phyloP scores from a whole-genome alignment of 2,888 invertebrate genomes.

The Cerastis leucographa region DNA sequence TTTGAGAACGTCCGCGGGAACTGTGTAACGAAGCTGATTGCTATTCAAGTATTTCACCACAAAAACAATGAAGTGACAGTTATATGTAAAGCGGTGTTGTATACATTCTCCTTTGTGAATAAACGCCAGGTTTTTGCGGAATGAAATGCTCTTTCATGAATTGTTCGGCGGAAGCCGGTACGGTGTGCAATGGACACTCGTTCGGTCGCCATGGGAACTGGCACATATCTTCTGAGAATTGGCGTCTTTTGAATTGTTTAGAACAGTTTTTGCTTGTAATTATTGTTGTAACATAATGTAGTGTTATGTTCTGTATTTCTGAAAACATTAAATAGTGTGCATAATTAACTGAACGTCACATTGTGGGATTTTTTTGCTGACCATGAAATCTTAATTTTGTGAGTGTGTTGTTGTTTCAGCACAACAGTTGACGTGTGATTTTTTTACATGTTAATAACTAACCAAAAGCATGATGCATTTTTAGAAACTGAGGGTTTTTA shows the following conservation, averaged over 20 bases:
- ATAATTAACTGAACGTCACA: not conserved
- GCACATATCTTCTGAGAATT: constrained; percentile 77
- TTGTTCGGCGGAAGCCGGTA: constrained; percentile 56
- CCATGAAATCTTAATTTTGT: not conserved
- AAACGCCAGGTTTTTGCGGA: constrained; percentile 46
- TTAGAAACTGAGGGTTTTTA: not conserved
- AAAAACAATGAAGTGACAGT: constrained; percentile 43
- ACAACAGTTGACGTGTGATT: not conserved
- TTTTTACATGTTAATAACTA: not conserved
- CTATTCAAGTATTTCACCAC: constrained; percentile 22
- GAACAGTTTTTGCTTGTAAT: constrained; percentile 64
- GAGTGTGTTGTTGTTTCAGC: not conserved
- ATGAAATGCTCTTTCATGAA: constrained; percentile 55
- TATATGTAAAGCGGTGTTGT: constrained; percentile 22
- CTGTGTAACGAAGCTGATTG: constrained; percentile 23
- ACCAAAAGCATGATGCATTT: not conserved
- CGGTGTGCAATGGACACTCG: constrained; percentile 75
- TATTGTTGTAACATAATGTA: constrained; percentile 57
- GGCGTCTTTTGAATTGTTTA: constrained; percentile 69
- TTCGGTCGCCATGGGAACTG: constrained; percentile 79
- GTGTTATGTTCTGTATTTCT: constrained; percentile 38
- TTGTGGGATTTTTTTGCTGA: constrained; percentile 8
- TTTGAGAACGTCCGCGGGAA: constrained; percentile 49
- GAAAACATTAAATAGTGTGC: constrained; percentile 8
- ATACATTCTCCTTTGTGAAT: constrained; percentile 45